These are phyloP conservation scores for Zosterops pallidus DNA, from an alignment of 2,113 vertebrate species.

Conservation along the genomic window DNA sequence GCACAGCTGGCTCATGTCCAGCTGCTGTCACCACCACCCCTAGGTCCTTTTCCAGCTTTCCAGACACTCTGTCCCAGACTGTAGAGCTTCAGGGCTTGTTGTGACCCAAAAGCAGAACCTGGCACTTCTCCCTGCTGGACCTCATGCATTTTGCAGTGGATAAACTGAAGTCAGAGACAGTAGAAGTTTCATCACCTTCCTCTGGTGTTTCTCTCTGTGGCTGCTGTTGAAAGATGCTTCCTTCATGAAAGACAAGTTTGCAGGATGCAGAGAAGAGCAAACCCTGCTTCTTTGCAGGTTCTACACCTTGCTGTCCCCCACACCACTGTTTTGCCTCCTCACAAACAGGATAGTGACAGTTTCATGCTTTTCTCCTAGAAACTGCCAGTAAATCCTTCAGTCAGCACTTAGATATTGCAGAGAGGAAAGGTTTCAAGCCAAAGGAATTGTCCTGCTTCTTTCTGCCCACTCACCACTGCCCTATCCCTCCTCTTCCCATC, in stretches of 20 bases:
- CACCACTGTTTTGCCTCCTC: accelerated
- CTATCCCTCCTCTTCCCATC: accelerated
- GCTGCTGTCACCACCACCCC: accelerated
- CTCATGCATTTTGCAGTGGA: accelerated
- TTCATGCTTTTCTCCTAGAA: background rate
- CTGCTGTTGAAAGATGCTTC: background rate
- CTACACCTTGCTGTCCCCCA: background rate
- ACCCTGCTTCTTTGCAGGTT: background rate
- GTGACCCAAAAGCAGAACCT: background rate
- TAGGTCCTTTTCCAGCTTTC: background rate
- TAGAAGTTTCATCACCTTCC: background rate
- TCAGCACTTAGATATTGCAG: background rate
- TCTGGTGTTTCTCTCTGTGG: background rate
- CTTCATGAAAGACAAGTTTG: background rate
- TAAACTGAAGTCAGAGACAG: background rate
- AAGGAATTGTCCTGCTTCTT: background rate
- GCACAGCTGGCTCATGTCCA: background rate
- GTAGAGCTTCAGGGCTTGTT: background rate
- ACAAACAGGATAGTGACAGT: accelerated
- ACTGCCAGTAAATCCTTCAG: background rate
- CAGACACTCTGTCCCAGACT: background rate
- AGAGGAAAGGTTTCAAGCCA: background rate
- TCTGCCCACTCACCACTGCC: background rate
- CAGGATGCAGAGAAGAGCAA: background rate
- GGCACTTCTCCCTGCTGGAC: background rate